Conservation (phyloP, 2,797 vertebrate genomes). For the Chrysolophus pictus region DNA sequence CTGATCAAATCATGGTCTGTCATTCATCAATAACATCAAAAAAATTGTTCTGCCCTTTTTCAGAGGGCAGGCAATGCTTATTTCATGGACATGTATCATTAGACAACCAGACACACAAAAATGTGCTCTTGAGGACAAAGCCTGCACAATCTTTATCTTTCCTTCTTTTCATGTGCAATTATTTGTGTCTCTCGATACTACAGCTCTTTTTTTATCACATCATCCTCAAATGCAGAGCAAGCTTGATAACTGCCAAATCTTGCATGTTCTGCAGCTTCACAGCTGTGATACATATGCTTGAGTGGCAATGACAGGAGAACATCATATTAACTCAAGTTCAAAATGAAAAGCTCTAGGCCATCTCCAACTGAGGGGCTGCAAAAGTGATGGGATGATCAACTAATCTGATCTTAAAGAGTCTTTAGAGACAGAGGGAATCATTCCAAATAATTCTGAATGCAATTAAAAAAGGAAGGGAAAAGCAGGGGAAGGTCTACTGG, state of each 20-base stretch:
- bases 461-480: background rate
- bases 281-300: slow-evolving; percentile 53
- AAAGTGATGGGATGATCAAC: slow-evolving; percentile 18
- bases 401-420: slow-evolving; percentile 31
- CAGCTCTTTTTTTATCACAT: slow-evolving; percentile 52
- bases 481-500: background rate
- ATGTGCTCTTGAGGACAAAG: slow-evolving; percentile 41
- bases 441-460: background rate
- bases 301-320: slow-evolving; percentile 41
- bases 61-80: background rate
- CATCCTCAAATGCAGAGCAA: slow-evolving; percentile 14
- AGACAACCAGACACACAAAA: slow-evolving; percentile 49
- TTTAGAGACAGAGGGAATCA: slow-evolving; percentile 2
- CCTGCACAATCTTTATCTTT: slow-evolving; percentile 35
- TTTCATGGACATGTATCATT: slow-evolving; percentile 54
- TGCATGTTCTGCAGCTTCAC: slow-evolving; percentile 14
- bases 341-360: slow-evolving; percentile 21
- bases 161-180: slow-evolving; percentile 26
- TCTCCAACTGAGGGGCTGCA: background rate
- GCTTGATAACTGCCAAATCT: background rate
- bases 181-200: background rate
- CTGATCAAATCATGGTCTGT: slow-evolving; percentile 17
- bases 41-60: slow-evolving; percentile 19
- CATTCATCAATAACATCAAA: slow-evolving; percentile 1
- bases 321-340: slow-evolving; percentile 33